Evolutionary conservation across 1,140 invertebrate genomes (phyloP).

Genomic region (Papilio aristodemus): DNA sequence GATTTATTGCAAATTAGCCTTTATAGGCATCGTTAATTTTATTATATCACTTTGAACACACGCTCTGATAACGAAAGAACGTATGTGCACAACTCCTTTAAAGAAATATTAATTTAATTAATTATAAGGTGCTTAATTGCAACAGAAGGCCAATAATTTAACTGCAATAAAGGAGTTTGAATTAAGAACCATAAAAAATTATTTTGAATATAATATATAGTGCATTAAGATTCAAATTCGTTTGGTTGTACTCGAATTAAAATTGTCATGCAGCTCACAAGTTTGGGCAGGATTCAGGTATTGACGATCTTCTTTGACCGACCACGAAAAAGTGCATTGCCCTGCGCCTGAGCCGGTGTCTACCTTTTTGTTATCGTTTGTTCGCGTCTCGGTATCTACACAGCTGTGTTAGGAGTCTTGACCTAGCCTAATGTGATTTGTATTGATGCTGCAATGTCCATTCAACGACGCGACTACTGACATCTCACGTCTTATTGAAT

Average conservation of each 20-base stretch:
- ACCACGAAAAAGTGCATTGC: constrained; percentile 76
- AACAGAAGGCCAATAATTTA: constrained; percentile 25
- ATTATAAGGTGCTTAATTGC: constrained; percentile 42
- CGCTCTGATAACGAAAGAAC: constrained; percentile 1
- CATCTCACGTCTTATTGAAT: constrained; percentile 24
- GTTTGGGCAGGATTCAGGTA: constrained; percentile 51
- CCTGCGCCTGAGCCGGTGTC: constrained; percentile 49
- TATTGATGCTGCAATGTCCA: constrained; percentile 51
- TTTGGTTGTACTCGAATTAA: constrained; percentile 35
- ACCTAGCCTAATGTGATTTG: constrained; percentile 75
- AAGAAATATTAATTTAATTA: constrained; percentile 36
- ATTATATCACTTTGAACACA: background rate
- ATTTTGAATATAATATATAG: constrained; percentile 22
- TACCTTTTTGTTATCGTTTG: constrained; percentile 58
- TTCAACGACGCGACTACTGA: constrained; percentile 34
- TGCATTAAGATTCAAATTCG: constrained; percentile 41
- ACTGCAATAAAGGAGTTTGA: constrained; percentile 34
- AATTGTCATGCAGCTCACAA: constrained; percentile 61
- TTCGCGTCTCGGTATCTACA: constrained; percentile 63
- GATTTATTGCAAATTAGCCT: constrained; percentile 29
- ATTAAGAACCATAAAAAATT: background rate
- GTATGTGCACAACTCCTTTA: background rate
- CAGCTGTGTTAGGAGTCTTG: constrained; percentile 71
- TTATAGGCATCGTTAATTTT: constrained; percentile 10
- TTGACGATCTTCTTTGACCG: constrained; percentile 66